Conservation (phyloP, 2,797 vertebrate genomes). For the Euthynnus affinis region DNA sequence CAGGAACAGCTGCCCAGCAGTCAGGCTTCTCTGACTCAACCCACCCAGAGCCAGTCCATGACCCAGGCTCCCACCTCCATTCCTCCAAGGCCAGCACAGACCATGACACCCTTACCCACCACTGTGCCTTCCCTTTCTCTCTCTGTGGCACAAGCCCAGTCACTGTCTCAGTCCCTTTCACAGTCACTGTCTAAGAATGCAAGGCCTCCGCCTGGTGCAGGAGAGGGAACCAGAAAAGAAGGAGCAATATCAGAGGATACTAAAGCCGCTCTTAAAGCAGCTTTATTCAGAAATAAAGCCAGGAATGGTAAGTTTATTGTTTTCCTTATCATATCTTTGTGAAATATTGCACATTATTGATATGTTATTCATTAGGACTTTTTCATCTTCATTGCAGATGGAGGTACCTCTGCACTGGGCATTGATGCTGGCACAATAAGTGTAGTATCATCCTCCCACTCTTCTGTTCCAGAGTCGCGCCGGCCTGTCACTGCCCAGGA, state of each 20-base stretch:
- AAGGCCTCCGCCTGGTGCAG: slow-evolving; percentile 74
- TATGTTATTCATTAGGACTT: not conserved
- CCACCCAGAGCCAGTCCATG: slow-evolving; percentile 63
- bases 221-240: slow-evolving; percentile 86
- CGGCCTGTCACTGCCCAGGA: slow-evolving; percentile 94
- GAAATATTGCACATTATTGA: not conserved
- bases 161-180: slow-evolving; percentile 84
- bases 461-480: slow-evolving; percentile 85
- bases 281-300: slow-evolving; percentile 90
- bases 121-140: slow-evolving; percentile 83
- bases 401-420: slow-evolving; percentile 67
- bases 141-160: slow-evolving; percentile 83
- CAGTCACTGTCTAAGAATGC: slow-evolving; percentile 81
- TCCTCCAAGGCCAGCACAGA: slow-evolving; percentile 63
- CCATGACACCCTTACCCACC: slow-evolving; percentile 63
- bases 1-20: slow-evolving; percentile 62
- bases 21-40: slow-evolving; percentile 59
- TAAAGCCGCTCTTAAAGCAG: slow-evolving; percentile 94
- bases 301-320: slow-evolving; percentile 87
- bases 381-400: slow-evolving; percentile 77
- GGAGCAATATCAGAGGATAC: slow-evolving; percentile 95
- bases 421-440: slow-evolving; percentile 68
- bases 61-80: slow-evolving; percentile 59
- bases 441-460: slow-evolving; percentile 62
- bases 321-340: not conserved